Conservation (phyloP, 2,888 invertebrate genomes). For the Drosophila falleni region DNA sequence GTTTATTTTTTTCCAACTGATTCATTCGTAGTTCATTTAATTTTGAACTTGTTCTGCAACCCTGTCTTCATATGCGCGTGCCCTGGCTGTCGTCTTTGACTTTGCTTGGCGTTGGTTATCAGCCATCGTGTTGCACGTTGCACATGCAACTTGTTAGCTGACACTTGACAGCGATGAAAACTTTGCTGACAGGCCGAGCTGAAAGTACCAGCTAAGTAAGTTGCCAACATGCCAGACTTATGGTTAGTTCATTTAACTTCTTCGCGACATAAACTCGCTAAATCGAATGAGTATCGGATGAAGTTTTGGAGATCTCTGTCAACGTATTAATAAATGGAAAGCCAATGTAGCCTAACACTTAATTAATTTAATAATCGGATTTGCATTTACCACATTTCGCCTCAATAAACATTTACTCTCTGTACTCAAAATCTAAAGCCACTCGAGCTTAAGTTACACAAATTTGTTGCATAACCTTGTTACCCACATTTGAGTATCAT, state of each 20-base stretch:
- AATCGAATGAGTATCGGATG: conserved; percentile 10
- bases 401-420: conserved; percentile 2
- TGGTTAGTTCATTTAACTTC: conserved; percentile 31
- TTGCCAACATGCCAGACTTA: conserved; percentile 33
- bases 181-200: conserved; percentile 66
- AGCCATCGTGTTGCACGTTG: conserved; percentile 52
- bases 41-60: conserved; percentile 18
- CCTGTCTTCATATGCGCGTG: conserved; percentile 45
- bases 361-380: not conserved
- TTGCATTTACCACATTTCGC: not conserved
- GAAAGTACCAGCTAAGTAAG: conserved; percentile 30
- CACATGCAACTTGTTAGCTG: conserved; percentile 67
- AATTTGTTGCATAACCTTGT: conserved; percentile 7
- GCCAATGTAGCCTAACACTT: not conserved
- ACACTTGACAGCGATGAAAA: conserved; percentile 75
- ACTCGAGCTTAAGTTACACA: conserved; percentile 3
- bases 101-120: conserved; percentile 38
- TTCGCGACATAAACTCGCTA: conserved; percentile 1
- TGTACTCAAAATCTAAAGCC: not conserved
- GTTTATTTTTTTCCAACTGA: not conserved
- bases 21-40: not conserved
- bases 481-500: not conserved
- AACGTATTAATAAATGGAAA: not conserved
- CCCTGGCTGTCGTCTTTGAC: not conserved
- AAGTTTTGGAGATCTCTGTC: not conserved